Evolutionary conservation across 2,888 invertebrate genomes (phyloP).

Genomic region (Plagodis pulveraria): DNA sequence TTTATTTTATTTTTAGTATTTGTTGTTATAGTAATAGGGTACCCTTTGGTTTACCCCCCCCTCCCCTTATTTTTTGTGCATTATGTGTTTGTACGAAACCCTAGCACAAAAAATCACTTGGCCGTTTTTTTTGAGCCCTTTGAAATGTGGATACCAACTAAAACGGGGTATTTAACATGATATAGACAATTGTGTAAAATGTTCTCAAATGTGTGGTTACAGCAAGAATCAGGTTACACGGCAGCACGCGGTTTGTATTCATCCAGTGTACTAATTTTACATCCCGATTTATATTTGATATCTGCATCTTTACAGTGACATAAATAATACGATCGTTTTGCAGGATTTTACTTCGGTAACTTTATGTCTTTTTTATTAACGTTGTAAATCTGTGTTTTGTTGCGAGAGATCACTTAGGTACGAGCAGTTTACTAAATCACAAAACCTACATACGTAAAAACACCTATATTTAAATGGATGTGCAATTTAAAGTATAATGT

Average conservation of each 20-base stretch:
- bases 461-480: too few species aligned
- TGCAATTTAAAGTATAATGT: too few species aligned
- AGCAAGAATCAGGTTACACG: conserved; percentile 12
- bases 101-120: too few species aligned
- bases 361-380: conserved; percentile 12
- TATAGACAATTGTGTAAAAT: conserved; percentile 1
- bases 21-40: too few species aligned
- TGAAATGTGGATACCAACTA: neutral
- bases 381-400: conserved; percentile 6
- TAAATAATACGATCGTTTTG: conserved; percentile 11
- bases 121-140: too few species aligned
- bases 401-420: conserved; percentile 3
- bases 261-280: conserved; percentile 26
- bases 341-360: conserved; percentile 2
- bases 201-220: neutral
- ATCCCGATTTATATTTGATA: conserved; percentile 6
- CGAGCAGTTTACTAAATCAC: neutral
- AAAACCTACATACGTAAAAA: too few species aligned
- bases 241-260: conserved; percentile 27
- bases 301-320: conserved; percentile 4
- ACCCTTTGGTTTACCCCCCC: too few species aligned
- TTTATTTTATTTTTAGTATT: too few species aligned
- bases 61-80: too few species aligned
- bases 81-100: too few species aligned
- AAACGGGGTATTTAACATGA: neutral